Percentiles rank a stretch among this genome's conserved stretches.
These are phyloP conservation scores for Acronicta aceris DNA, from an alignment of 2,888 invertebrate species.

Conservation along the genomic window DNA sequence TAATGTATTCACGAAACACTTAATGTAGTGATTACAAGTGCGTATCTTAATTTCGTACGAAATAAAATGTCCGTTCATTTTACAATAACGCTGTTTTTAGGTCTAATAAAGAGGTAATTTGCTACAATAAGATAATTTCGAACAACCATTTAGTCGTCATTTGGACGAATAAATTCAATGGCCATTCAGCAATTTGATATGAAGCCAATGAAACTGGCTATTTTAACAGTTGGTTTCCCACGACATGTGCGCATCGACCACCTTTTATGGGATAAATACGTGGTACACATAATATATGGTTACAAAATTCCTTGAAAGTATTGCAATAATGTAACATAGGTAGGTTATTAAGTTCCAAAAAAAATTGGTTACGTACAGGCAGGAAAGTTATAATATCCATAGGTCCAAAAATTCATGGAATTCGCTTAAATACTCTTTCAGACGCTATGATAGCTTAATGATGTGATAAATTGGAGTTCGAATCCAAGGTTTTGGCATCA, in stretches of 20 bases:
- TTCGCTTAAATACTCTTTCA: too few species aligned
- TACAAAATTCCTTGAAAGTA: constrained; percentile 44
- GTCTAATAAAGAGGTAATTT: constrained; percentile 33
- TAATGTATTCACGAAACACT: too few species aligned
- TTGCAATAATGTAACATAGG: constrained; percentile 7
- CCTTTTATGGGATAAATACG: constrained; percentile 36
- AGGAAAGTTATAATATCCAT: too few species aligned
- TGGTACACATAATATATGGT: constrained; percentile 30
- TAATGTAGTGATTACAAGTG: too few species aligned
- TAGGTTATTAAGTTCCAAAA: too few species aligned
- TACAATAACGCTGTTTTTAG: constrained; percentile 17
- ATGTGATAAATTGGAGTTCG: too few species aligned
- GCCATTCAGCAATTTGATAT: constrained; percentile 57
- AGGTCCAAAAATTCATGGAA: too few species aligned
- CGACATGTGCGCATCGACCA: constrained; percentile 51
- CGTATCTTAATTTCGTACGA: neutral
- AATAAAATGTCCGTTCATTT: neutral
- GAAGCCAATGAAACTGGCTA: constrained; percentile 59
- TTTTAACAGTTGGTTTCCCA: constrained; percentile 56
- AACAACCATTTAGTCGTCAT: constrained; percentile 15
- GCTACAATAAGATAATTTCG: too few species aligned
- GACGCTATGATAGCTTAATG: too few species aligned
- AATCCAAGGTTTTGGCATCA: too few species aligned
- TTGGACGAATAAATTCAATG: constrained; percentile 24
- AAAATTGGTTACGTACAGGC: too few species aligned